Conservation (phyloP, 2,888 invertebrate genomes). For the Phasia obesa region DNA sequence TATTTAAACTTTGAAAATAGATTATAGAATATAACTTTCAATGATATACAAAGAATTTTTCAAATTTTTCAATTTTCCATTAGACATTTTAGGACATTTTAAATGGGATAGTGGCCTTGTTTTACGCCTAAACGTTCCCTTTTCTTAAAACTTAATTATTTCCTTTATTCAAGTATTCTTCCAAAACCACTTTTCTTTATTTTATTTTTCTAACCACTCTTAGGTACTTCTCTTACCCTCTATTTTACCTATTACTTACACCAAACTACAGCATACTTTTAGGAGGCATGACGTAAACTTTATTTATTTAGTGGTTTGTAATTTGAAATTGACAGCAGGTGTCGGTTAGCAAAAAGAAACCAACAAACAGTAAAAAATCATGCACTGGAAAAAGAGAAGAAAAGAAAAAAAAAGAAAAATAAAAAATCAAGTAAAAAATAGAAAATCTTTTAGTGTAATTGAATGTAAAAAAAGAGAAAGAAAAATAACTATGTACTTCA, state of each 20-base stretch:
- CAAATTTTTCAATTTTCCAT: too few species aligned
- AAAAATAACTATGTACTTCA: slow-evolving; percentile 1
- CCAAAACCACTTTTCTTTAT: slow-evolving; percentile 5
- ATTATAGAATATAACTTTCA: too few species aligned
- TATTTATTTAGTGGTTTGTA: slow-evolving; percentile 70
- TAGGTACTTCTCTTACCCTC: background rate
- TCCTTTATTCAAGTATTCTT: background rate
- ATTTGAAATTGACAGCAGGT: slow-evolving; percentile 70
- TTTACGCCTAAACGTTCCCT: background rate
- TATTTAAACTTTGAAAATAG: too few species aligned
- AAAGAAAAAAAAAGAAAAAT: background rate
- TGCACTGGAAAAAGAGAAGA: slow-evolving; percentile 12
- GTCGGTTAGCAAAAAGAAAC: slow-evolving; percentile 45
- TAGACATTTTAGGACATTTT: too few species aligned
- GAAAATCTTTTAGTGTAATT: slow-evolving; percentile 67
- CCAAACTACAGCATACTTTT: slow-evolving; percentile 51
- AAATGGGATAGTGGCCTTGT: too few species aligned
- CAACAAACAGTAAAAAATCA: slow-evolving; percentile 29
- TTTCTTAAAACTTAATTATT: background rate
- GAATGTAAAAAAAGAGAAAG: slow-evolving; percentile 35
- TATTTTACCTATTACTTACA: slow-evolving; percentile 7
- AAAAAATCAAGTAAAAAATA: slow-evolving; percentile 1
- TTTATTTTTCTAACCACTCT: background rate
- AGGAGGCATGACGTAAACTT: slow-evolving; percentile 65
- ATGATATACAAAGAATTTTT: too few species aligned